phyloP scores from a whole-genome alignment of 2,113 vertebrate species.

The Nibea albiflora region DNA sequence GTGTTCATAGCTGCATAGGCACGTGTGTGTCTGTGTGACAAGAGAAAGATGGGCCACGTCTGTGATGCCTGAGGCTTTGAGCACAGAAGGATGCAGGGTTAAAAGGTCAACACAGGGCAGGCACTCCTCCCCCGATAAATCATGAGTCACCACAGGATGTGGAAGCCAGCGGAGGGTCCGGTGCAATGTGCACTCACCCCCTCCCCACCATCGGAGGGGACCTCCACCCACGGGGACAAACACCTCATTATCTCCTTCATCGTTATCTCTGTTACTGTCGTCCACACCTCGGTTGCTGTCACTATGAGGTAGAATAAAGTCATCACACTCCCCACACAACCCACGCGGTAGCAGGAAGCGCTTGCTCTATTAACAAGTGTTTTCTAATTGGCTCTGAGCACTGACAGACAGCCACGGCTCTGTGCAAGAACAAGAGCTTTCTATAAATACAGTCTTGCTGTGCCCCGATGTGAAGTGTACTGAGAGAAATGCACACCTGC shows the following conservation, averaged over 20 bases:
- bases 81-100: slow-evolving; percentile 21
- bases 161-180: slow-evolving; percentile 17
- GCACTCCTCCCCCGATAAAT: slow-evolving; percentile 24
- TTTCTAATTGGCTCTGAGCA: slow-evolving; percentile 75
- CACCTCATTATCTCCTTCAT: slow-evolving; percentile 55
- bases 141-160: slow-evolving; percentile 55
- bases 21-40: not conserved
- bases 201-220: slow-evolving; percentile 7
- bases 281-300: slow-evolving; percentile 32
- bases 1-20: not conserved
- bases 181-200: slow-evolving; percentile 2
- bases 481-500: slow-evolving; percentile 38
- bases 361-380: slow-evolving; percentile 74
- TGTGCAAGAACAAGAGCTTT: slow-evolving; percentile 43
- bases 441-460: slow-evolving; percentile 66
- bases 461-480: slow-evolving; percentile 25
- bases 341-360: not conserved
- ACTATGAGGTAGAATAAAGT: slow-evolving; percentile 57
- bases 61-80: slow-evolving; percentile 46
- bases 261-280: slow-evolving; percentile 48
- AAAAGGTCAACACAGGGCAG: slow-evolving; percentile 60
- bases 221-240: slow-evolving; percentile 56
- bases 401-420: slow-evolving; percentile 55
- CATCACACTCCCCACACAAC: slow-evolving; percentile 50
- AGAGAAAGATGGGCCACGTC: slow-evolving; percentile 17